Base-by-base conservation (phyloP, 2,888 invertebrate species). In the Priocnemis perturbator region DNA sequence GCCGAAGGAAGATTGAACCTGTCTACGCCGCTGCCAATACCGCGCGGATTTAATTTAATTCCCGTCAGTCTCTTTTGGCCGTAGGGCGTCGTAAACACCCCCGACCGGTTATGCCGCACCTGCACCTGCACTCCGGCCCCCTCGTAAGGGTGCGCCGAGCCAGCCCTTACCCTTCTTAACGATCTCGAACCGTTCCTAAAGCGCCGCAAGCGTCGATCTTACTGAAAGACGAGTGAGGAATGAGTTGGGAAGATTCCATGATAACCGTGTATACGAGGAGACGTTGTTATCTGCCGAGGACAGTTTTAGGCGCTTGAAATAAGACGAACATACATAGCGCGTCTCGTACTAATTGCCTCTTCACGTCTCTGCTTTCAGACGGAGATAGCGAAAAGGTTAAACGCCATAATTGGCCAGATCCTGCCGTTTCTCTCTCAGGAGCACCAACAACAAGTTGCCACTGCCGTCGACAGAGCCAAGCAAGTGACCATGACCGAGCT, bases 401-500 rank as follows among this genome's bases (percentile, higher is more conserved):
- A 95, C 90, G 96, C 96, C 83, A 97, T 97, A 88, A 96, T 97
- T 89, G 96, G 95, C 83, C 97, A 98, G 92, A 95, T 98, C 87
- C 93, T 97, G 89, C 97, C 97, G 83, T 97, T 96, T 90, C 93
- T 98, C 83, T 96, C 96, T 60, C 95, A 95, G 91, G 97, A 95
- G 90, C 95, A 95, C 88, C 97, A 98, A 89, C 96, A 96, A 91
- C 96, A 97, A 91, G 97, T 98, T 77, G 96, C 96, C 55, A 94
- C 95, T 73, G 97, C 98, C 9, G 96, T 98, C 76, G 98, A 98
- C 89, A 91, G 97, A 85, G 97, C 97, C 85, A 98, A 98, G 90
- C 96, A 97, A 91, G 96, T 98, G 88, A 97, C 96, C 85, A 97
- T 97, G 96, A 95, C 96, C 74, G 97, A 98, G 90, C 92, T 97